phyloP scores from a whole-genome alignment of 2,797 vertebrate genomes.

The Anolis apletophallus region DNA sequence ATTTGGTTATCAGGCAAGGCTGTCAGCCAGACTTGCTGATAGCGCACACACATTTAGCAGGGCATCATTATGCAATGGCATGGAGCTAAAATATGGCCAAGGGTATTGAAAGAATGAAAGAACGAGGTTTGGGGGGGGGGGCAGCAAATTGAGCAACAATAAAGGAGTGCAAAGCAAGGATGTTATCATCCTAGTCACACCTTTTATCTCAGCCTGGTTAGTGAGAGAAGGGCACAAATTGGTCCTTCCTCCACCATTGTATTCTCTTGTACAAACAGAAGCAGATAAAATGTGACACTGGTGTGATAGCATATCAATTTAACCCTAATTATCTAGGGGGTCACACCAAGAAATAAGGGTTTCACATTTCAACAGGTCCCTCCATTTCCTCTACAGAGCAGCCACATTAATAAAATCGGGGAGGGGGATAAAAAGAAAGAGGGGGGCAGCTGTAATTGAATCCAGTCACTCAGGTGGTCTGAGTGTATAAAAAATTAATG shows the following conservation, averaged over 20 bases:
- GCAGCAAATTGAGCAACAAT: constrained; percentile 84
- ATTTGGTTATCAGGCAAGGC: constrained; percentile 83
- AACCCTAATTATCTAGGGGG: constrained; percentile 86
- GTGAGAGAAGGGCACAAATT: constrained; percentile 79
- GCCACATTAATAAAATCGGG: constrained; percentile 63
- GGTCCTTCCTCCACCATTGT: constrained; percentile 82
- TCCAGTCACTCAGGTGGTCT: constrained; percentile 78
- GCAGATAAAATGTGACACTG: constrained; percentile 84
- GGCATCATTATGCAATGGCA: constrained; percentile 84
- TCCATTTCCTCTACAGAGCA: constrained; percentile 70
- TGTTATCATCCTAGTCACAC: constrained; percentile 82
- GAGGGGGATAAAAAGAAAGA: constrained; percentile 58
- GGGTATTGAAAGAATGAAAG: constrained; percentile 78
- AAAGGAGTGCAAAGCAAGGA: constrained; percentile 75
- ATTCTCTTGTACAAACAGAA: constrained; percentile 84
- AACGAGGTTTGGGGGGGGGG: constrained; percentile 69
- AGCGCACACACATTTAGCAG: constrained; percentile 81
- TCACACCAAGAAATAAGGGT: constrained; percentile 82
- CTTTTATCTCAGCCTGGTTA: constrained; percentile 82
- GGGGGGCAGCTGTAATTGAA: constrained; percentile 78
- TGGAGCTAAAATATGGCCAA: constrained; percentile 83
- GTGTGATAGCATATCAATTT: constrained; percentile 82
- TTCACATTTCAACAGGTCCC: constrained; percentile 85
- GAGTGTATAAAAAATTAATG: constrained; percentile 82
- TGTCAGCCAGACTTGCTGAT: constrained; percentile 84